Evolutionary conservation across 2,888 invertebrate species (phyloP).

Genomic region (Heteromyza rotundicornis): DNA sequence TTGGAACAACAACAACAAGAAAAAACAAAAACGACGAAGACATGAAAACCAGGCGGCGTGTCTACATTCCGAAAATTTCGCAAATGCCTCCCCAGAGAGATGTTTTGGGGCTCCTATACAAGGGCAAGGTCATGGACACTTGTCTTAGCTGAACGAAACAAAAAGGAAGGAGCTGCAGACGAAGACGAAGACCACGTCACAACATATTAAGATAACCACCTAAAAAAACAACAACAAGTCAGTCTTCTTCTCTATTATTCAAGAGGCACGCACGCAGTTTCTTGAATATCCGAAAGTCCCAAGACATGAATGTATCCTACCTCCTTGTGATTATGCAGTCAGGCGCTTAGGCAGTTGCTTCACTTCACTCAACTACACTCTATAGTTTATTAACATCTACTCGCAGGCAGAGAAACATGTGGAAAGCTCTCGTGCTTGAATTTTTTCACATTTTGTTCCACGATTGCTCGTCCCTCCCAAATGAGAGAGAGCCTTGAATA

Average conservation of each 20-base stretch:
- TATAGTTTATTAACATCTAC: conserved; percentile 4
- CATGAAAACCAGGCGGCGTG: conserved; percentile 23
- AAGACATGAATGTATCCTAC: not conserved
- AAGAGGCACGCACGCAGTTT: conserved; percentile 6
- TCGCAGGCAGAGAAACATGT: not conserved
- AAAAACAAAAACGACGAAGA: not conserved
- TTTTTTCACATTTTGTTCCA: too few species aligned
- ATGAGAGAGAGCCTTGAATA: not conserved
- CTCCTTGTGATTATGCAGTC: not conserved
- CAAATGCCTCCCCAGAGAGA: conserved; percentile 48
- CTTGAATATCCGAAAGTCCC: not conserved
- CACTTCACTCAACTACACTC: too few species aligned
- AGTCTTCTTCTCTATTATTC: not conserved
- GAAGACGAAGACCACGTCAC: not conserved
- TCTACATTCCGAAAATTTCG: conserved; percentile 48
- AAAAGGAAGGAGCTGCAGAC: not conserved
- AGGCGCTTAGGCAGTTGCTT: too few species aligned
- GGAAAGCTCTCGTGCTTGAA: not conserved
- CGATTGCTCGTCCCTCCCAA: not conserved
- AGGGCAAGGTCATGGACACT: conserved; percentile 55
- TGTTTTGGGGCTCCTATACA: conserved; percentile 19
- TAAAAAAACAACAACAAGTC: not conserved
- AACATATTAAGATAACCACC: not conserved
- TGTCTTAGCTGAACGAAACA: conserved; percentile 16
- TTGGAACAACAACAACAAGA: not conserved